Conservation (phyloP, 2,113 vertebrate genomes). For the Podarcis cretensis region DNA sequence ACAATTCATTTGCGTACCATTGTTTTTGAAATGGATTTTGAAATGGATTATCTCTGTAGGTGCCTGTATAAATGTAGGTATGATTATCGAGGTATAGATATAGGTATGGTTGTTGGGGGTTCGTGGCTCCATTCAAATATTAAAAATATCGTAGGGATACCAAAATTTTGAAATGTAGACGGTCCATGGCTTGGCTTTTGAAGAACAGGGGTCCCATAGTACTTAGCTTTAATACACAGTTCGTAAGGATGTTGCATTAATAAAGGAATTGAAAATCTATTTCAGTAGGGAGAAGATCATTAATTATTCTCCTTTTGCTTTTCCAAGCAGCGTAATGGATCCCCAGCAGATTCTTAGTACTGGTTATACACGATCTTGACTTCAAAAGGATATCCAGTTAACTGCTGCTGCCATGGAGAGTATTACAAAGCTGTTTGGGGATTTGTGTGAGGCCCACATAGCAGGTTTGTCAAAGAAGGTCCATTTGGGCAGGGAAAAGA, state of each 20-base stretch:
- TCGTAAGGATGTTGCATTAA: background rate
- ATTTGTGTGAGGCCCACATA: constrained; percentile 88
- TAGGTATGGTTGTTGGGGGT: too few species aligned
- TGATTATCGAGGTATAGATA: too few species aligned
- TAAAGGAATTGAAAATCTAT: background rate
- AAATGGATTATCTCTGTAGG: too few species aligned
- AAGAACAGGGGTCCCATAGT: background rate
- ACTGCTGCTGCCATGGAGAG: constrained; percentile 76
- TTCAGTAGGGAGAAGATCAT: background rate
- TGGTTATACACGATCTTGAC: background rate
- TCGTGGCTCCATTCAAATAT: too few species aligned
- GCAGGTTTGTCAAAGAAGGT: constrained; percentile 83
- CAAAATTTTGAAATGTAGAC: background rate
- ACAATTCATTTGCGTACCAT: too few species aligned
- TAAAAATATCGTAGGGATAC: too few species aligned
- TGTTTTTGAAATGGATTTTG: too few species aligned
- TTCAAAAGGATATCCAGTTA: background rate
- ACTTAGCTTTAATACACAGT: background rate
- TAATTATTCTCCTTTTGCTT: background rate
- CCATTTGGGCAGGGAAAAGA: constrained; percentile 64
- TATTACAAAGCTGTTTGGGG: constrained; percentile 86
- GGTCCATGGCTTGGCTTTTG: background rate
- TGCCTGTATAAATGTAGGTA: too few species aligned
- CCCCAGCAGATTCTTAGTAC: constrained; percentile 36
- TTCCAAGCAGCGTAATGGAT: constrained; percentile 43